Base-by-base conservation (phyloP, 2,113 vertebrate species). In the Brienomyrus brachyistius region DNA sequence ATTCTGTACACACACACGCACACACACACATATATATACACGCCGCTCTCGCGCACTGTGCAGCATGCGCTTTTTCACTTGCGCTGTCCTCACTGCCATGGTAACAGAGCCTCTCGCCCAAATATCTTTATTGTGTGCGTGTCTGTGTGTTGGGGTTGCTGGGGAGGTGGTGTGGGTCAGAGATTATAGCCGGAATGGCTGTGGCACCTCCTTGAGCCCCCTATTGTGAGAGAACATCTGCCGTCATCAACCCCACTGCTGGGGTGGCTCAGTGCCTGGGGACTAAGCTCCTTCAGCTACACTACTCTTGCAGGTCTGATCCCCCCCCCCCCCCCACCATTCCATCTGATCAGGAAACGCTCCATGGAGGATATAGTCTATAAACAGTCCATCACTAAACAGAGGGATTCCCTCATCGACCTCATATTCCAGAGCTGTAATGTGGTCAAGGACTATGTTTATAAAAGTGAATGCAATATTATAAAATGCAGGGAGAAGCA, bases 1-100 rank as follows among this genome's bases (percentile, higher is more conserved):
- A 13, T 91, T 91, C 91, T 91, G 90, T 86, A 35, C 52, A 86
- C 52, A 35, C 59, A 15, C 89, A 51, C n/a, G 35, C 89, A 90
- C 66, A 88, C 84, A 86, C 86, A 89, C 23, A 87, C 19, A 31
- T n/a, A 84, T 35, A 48, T 10, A 87, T 11, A 35, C 56, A 74
- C 27, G 51, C 50, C 35, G 2, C 66, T 40, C 85, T 86, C 62
- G 83, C 70, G 83, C 50, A 88, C 90, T 90, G 70, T 92, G 82
- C 62, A 45, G 91, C 89, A 92, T 92, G 92, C 93, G 92, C 91
- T 91, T 94, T 21, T 94, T 94, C 92, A 93, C 89, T 91, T 89
- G 88, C 86, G 90, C 93, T 91, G 93, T 93, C 91, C 92, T 91
- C 93, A 96, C 92, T 95, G 92, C 93, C 95, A 94, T 94, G 93